Base-by-base conservation (phyloP, 2,888 invertebrate species). In the Pterostichus niger region DNA sequence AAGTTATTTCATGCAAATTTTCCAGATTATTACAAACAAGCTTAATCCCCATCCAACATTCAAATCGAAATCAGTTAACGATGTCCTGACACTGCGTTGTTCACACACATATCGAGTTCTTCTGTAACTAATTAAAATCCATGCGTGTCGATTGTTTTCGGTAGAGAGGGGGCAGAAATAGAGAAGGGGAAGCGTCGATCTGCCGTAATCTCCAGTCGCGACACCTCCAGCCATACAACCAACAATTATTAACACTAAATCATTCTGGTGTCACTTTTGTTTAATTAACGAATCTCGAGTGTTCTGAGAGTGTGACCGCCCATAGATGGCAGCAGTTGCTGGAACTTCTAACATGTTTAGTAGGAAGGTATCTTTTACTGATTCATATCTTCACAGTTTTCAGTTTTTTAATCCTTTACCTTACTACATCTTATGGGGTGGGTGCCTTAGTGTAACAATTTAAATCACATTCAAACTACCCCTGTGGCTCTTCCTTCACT, bases 201-300 rank as follows among this genome's bases (percentile, higher is more conserved):
- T 77, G 52, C 56, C 59, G 56, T 59, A 59, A 56, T 75, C 75
- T 44, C 31, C 33, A 35, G 75, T 56, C 82, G 83, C 83, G 83
- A 83, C 83, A 83, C 83, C 77, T 76, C 59, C 40, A 77, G 77
- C 83, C 54, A 83, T 82, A 64, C 83, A 83, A 83, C 87, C 87
- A 88, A 87, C 87, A 88, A 89, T 88, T 88, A 88, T 87, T 87
- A 87, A 86, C 86, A 88, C 88, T 88, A 88, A 88, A 88, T 88
- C 88, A 88, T 87, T 84, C 85, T 85, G 86, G 88, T 89, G 88
- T 88, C 88, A 87, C 87, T 88, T 88, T 88, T 88, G 88, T 88
- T 89, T 89, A 88, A 88, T 89, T 88, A 89, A 88, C 88, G 68
- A 83, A 83, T 75, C 75, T 44, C 68, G 68, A 56, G 44, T 73